Conservation (phyloP, 1,140 invertebrate genomes). For the Papilio glaucus region DNA sequence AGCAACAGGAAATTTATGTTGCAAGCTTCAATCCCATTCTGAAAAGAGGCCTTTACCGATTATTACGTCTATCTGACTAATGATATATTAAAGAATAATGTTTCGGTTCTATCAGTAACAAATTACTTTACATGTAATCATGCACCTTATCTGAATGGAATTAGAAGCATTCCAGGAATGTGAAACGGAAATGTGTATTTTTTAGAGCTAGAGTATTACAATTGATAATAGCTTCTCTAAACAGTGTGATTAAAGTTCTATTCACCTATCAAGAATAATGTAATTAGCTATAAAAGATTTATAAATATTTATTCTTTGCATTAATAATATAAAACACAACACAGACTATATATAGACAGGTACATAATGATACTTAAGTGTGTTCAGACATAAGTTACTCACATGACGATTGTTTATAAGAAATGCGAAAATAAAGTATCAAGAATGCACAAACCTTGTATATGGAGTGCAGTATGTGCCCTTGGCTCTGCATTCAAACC, state of each 20-base stretch:
- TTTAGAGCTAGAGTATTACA: background rate
- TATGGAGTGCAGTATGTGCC: background rate
- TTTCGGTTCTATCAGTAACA: no score
- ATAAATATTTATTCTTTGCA: background rate
- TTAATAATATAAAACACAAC: background rate
- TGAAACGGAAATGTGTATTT: background rate
- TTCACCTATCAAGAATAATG: conserved; percentile 1
- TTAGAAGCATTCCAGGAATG: no score
- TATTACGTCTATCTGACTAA: no score
- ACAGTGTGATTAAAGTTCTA: conserved; percentile 8
- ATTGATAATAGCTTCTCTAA: background rate
- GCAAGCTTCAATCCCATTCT: no score
- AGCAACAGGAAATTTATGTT: no score
- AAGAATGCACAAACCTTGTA: background rate
- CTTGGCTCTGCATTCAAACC: conserved; percentile 5
- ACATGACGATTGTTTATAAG: background rate
- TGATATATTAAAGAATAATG: no score
- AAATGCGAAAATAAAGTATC: background rate
- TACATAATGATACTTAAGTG: background rate
- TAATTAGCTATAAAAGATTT: background rate
- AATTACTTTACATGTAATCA: no score
- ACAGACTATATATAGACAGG: no score
- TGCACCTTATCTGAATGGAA: no score
- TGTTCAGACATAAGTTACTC: background rate
- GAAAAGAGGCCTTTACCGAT: no score